Base-by-base conservation (phyloP, 2,888 invertebrate genomes). In the Eugnorisma glareosa region DNA sequence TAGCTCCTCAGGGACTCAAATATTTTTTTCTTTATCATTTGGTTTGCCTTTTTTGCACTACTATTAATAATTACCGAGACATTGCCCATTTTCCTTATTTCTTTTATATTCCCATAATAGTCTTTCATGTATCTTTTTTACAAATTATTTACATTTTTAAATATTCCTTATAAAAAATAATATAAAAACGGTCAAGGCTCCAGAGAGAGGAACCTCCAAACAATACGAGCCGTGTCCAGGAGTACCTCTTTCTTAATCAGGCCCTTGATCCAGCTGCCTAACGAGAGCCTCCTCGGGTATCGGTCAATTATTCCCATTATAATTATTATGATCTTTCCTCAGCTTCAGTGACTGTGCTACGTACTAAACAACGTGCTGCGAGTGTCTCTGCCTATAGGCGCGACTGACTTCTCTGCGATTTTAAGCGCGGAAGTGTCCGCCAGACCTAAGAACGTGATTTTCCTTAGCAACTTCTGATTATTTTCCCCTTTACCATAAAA, bases 381-480 rank as follows among this genome's bases (percentile, higher is more conserved):
- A 21, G 97, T 98, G n/a, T n/a, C n/a, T n/a, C n/a, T n/a, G 18
- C 98, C 99, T 0, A 98, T 99, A 78, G 99, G 97, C 1, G 98
- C 98, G 15, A 97, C 97, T 70, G 99, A 99, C 93, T 99, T 99
- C 93, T 99, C 99, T 0, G 97, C 97, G 0, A 97, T 21, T 31
- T 94, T 68, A 93, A 97, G 0, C 99, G 99, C 94, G 97, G 98
- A 0, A 28, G 7, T 31, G 59, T 18, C 18, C 6, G 18, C 28
- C 1, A 7, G 28, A 7, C 28, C 57, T 57, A 18, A 57, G 6
- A 15, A 57, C 15, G 7, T 37, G 2, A 68, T n/a, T 28, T n/a
- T n/a, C 0, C 57, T 3, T 59, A 18, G 11, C 28, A 57, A 57
- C 6, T 59, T 59, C 59, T 5, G 1, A 31, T 35, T 61, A 4